Evolutionary conservation across 2,888 invertebrate genomes (phyloP).

Genomic region (Phaedon cochleariae): DNA sequence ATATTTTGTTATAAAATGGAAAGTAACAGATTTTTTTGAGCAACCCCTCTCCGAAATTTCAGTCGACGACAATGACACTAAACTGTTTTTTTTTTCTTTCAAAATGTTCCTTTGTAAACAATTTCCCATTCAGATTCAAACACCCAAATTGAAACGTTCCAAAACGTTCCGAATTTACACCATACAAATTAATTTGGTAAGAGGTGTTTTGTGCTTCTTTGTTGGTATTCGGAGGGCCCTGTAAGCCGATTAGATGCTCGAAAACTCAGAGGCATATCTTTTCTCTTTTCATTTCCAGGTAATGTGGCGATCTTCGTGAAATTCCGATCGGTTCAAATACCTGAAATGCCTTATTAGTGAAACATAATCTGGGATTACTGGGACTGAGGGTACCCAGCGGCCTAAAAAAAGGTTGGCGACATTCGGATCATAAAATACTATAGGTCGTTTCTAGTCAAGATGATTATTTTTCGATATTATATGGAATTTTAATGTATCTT

Average conservation of each 20-base stretch:
- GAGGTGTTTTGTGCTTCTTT: constrained; percentile 1
- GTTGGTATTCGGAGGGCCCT: background rate
- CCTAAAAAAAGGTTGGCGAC: background rate
- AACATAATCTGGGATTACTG: constrained; percentile 17
- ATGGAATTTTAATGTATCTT: no score
- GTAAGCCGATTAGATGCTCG: constrained; percentile 9
- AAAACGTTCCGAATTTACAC: background rate
- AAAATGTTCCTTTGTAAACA: background rate
- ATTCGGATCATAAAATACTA: background rate
- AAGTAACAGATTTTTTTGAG: no score
- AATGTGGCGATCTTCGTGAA: constrained; percentile 26
- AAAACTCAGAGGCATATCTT: background rate
- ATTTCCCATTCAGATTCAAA: constrained; percentile 1
- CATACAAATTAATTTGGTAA: constrained; percentile 4
- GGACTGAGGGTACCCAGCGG: background rate
- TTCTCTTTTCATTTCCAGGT: constrained; percentile 27
- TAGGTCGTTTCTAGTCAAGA: no score
- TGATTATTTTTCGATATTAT: no score
- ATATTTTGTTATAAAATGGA: no score
- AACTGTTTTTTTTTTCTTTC: background rate
- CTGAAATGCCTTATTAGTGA: constrained; percentile 30
- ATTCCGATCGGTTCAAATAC: constrained; percentile 22
- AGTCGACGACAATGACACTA: no score
- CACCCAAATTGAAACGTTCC: constrained; percentile 18
- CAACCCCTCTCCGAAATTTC: no score